Evolutionary conservation across 1,140 invertebrate species (phyloP).

Genomic region (Drosophila kepulauana): DNA sequence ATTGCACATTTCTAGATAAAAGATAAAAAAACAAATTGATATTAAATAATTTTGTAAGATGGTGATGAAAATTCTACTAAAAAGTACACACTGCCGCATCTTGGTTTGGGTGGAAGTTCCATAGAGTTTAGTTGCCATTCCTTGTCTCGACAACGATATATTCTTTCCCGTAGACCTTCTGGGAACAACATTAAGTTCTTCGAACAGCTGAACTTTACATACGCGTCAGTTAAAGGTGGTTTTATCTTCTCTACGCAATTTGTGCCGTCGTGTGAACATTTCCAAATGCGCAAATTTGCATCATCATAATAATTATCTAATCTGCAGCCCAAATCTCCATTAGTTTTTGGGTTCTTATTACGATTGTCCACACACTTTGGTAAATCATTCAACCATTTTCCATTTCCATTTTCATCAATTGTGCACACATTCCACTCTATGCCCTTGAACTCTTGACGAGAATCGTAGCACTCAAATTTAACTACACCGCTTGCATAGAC

Average conservation of each 20-base stretch:
- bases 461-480: background rate
- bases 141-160: too few relatives aligned
- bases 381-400: background rate
- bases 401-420: background rate
- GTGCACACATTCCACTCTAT: conserved; percentile 29
- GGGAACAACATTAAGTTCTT: background rate
- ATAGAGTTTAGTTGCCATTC: too few relatives aligned
- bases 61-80: too few relatives aligned
- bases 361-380: background rate
- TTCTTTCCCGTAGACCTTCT: background rate
- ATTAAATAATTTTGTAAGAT: background rate
- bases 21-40: background rate
- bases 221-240: conserved; percentile 9
- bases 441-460: accelerated
- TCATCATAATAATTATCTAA: conserved; percentile 18
- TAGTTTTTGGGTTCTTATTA: conserved; percentile 24
- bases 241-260: accelerated
- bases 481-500: conserved; percentile 36
- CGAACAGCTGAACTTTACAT: conserved; percentile 9
- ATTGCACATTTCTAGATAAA: conserved; percentile 10
- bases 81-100: too few relatives aligned
- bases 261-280: background rate
- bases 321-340: conserved; percentile 31
- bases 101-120: too few relatives aligned
- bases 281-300: background rate